A percentile compares a stretch with the other conserved stretches of the same genome.
Evolutionary conservation across 2,888 invertebrate genomes (phyloP).

Genomic region (Hypercompe scribonia): DNA sequence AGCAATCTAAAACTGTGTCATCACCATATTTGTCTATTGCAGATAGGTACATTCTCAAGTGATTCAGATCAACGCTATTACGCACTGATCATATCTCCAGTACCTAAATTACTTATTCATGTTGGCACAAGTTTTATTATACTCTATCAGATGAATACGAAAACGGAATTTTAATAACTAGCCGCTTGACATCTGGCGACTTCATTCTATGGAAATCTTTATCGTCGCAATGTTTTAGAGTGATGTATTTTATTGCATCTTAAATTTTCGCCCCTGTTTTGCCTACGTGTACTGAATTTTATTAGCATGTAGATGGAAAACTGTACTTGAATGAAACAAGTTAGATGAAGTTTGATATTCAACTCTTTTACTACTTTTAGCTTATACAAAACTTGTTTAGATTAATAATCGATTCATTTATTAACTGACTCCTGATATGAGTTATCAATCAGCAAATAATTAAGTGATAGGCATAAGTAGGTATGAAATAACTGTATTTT

Average conservation of each 20-base stretch:
- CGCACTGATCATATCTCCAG: conserved; percentile 38
- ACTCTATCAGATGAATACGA: conserved; percentile 39
- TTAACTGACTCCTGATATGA: not conserved
- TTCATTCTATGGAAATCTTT: conserved; percentile 32
- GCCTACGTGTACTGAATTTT: not conserved
- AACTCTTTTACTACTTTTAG: not conserved
- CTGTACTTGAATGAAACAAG: not conserved
- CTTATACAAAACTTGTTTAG: not conserved
- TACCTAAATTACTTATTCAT: conserved; percentile 43
- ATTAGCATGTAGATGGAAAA: not conserved
- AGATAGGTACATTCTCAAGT: conserved; percentile 19
- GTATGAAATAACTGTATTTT: too few species aligned
- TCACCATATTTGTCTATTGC: conserved; percentile 12
- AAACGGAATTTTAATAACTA: conserved; percentile 41
- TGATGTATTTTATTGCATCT: conserved; percentile 18
- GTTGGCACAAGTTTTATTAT: conserved; percentile 45
- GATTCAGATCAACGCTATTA: conserved; percentile 39
- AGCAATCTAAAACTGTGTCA: not conserved
- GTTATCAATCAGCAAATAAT: not conserved
- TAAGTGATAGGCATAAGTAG: not conserved
- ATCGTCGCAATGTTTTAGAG: conserved; percentile 16
- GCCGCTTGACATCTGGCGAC: conserved; percentile 25
- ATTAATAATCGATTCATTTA: not conserved
- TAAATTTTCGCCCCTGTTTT: not conserved
- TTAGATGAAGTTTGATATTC: not conserved